phyloP scores from a whole-genome alignment of 1,140 invertebrate species.

The Dendrolimus kikuchii region DNA sequence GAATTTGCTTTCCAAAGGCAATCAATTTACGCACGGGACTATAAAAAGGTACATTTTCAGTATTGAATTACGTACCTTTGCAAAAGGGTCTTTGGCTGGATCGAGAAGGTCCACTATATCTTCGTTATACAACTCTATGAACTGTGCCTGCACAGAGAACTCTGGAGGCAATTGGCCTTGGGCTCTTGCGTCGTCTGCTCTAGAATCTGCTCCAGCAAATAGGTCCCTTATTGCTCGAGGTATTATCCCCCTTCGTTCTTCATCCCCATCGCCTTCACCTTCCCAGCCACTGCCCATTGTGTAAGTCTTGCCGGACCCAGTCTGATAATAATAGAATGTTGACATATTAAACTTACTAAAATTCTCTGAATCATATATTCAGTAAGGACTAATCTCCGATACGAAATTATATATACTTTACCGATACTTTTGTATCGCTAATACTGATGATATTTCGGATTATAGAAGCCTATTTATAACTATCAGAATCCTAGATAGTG shows the following conservation, averaged over 20 bases:
- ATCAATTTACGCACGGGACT: neutral
- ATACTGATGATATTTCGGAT: too few relatives aligned
- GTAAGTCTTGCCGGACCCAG: conserved; percentile 97
- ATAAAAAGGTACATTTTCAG: neutral
- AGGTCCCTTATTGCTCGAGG: conserved; percentile 94
- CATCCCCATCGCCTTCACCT: conserved; percentile 79
- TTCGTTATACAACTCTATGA: conserved; percentile 96
- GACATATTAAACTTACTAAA: neutral
- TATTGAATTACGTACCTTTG: conserved; percentile 65
- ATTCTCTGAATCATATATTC: too few relatives aligned
- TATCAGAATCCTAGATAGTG: too few relatives aligned
- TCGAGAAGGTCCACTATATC: conserved; percentile 95
- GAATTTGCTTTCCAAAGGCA: too few relatives aligned
- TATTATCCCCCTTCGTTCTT: conserved; percentile 85
- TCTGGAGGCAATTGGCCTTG: conserved; percentile 79
- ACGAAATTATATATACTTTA: too few relatives aligned
- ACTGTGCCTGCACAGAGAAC: conserved; percentile 88
- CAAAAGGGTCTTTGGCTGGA: conserved; percentile 74
- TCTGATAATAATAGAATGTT: conserved; percentile 69
- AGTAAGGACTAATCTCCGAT: too few relatives aligned
- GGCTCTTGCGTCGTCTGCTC: conserved; percentile 75
- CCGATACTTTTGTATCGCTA: too few relatives aligned
- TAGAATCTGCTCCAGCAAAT: conserved; percentile 85
- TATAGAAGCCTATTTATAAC: too few relatives aligned
- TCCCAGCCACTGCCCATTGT: conserved; percentile 99